Percentiles rank a stretch among this genome's conserved stretches.
These are phyloP conservation scores for Centruroides sculpturatus DNA, from an alignment of 1,140 invertebrate genomes.

Conservation along the genomic window DNA sequence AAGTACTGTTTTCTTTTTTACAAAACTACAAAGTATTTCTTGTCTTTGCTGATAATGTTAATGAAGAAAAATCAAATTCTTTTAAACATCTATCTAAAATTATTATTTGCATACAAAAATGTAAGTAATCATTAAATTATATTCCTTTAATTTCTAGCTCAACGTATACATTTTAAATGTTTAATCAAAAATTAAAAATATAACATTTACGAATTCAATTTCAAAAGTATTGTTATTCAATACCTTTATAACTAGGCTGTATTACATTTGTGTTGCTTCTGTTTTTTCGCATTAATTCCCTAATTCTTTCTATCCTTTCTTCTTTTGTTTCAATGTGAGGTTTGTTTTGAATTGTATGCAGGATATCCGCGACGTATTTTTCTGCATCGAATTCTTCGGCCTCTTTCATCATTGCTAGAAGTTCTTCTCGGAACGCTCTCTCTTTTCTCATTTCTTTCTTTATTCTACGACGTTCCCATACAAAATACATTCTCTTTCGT, in stretches of 20 bases:
- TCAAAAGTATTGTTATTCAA: too few species aligned
- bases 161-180: too few species aligned
- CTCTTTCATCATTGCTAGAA: slow-evolving; percentile 48
- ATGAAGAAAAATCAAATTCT: too few species aligned
- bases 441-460: slow-evolving; percentile 53
- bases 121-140: too few species aligned
- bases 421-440: slow-evolving; percentile 50
- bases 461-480: slow-evolving; percentile 49
- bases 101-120: too few species aligned
- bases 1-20: too few species aligned
- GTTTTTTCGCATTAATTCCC: slow-evolving; percentile 2
- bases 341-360: slow-evolving; percentile 44
- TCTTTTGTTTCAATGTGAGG: slow-evolving; percentile 25
- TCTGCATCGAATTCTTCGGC: slow-evolving; percentile 60
- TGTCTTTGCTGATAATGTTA: too few species aligned
- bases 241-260: slow-evolving; percentile 6
- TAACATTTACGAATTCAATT: too few species aligned
- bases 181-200: too few species aligned
- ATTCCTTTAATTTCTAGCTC: too few species aligned
- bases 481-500: slow-evolving; percentile 56
- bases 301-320: background rate
- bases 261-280: slow-evolving; percentile 4
- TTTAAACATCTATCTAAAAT: too few species aligned
- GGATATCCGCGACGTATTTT: slow-evolving; percentile 45
- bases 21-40: too few species aligned